Percentiles rank a stretch among this genome's conserved stretches.
Conservation (phyloP, 2,113 vertebrate species). For the Eubucco bourcierii region DNA sequence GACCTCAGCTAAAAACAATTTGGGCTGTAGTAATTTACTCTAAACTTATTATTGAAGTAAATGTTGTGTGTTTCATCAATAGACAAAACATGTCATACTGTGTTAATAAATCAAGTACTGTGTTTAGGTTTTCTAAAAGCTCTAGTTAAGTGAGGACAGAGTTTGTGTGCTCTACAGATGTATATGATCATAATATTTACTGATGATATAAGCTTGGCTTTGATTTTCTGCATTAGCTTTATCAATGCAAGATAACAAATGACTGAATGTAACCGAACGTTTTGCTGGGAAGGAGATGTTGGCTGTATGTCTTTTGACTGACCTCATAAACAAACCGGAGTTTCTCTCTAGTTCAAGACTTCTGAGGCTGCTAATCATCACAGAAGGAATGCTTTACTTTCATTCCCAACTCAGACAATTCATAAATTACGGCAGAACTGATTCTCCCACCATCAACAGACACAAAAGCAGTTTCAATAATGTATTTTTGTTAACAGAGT, state of each 20-base stretch:
- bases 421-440: neutral
- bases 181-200: conserved; percentile 69
- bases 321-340: conserved; percentile 38
- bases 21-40: neutral
- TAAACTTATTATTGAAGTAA: conserved; percentile 15
- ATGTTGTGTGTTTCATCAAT: conserved; percentile 19
- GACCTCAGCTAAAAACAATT: conserved; percentile 41
- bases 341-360: neutral
- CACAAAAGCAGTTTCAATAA: neutral
- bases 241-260: conserved; percentile 63
- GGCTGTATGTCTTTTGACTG: neutral
- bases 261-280: neutral
- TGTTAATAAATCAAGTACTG: conserved; percentile 51
- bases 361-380: conserved; percentile 34
- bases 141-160: conserved; percentile 46
- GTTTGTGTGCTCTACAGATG: conserved; percentile 57
- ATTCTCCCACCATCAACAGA: neutral
- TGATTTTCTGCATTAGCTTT: conserved; percentile 70
- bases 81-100: conserved; percentile 40
- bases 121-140: conserved; percentile 67
- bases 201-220: conserved; percentile 59
- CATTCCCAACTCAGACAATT: neutral
- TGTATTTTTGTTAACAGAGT: neutral
- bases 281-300: neutral
- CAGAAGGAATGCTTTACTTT: conserved; percentile 17